Evolutionary conservation across 2,888 invertebrate species (phyloP).

Genomic region (Pardosa pseudoannulata): DNA sequence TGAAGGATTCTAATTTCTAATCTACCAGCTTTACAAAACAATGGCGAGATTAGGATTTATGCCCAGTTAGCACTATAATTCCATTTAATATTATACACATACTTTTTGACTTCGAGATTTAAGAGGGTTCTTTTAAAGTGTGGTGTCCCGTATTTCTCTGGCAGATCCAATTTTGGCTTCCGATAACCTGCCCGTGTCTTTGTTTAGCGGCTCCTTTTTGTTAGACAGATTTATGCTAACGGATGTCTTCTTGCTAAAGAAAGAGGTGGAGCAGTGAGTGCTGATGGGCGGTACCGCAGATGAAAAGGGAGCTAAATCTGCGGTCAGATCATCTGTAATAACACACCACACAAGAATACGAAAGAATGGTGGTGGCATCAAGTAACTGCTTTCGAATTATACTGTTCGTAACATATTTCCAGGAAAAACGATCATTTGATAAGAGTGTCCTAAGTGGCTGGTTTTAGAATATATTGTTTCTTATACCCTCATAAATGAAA

Average conservation of each 20-base stretch:
- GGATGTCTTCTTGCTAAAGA: background rate
- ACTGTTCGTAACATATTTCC: background rate
- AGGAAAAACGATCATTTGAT: background rate
- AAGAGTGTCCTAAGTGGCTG: no score
- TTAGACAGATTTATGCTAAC: background rate
- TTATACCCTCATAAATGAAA: no score
- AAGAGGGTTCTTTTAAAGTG: background rate
- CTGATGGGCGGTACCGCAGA: slow-evolving; percentile 10
- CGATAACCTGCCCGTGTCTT: background rate
- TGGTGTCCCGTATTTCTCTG: background rate
- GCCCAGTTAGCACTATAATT: background rate
- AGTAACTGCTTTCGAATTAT: background rate
- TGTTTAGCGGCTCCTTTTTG: background rate
- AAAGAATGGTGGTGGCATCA: slow-evolving; percentile 9
- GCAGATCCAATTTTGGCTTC: background rate
- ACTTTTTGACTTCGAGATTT: background rate
- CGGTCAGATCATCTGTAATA: background rate
- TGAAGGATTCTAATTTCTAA: background rate
- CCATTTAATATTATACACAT: background rate
- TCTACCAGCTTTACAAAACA: background rate
- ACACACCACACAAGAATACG: background rate
- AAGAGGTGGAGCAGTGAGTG: background rate
- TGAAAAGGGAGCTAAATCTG: background rate
- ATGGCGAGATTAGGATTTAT: background rate
- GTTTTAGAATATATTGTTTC: no score